A percentile compares a stretch with the other conserved stretches of the same genome.
These are phyloP conservation scores for Cataglyphis livida DNA, from an alignment of 2,888 invertebrate species.

Conservation along the genomic window DNA sequence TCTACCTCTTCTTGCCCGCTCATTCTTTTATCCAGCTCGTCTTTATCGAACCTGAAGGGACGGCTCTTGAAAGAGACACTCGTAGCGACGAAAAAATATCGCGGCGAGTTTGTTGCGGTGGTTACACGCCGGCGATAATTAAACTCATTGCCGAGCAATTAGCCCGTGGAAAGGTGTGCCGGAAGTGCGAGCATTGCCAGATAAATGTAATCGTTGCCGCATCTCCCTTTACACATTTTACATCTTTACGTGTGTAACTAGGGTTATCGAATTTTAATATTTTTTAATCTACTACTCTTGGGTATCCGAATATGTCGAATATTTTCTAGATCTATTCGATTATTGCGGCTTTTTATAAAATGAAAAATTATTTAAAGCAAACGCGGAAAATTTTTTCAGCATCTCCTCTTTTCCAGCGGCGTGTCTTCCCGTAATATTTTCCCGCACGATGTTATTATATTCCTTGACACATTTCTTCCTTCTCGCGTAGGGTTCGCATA, in stretches of 20 bases:
- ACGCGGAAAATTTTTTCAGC: not conserved
- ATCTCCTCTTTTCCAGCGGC: not conserved
- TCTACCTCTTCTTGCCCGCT: slow-evolving; percentile 45
- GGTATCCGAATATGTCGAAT: not conserved
- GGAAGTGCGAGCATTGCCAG: not conserved
- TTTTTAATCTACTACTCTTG: not conserved
- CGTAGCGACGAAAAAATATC: slow-evolving; percentile 45
- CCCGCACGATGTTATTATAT: not conserved
- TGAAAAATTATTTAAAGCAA: not conserved
- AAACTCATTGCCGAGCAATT: slow-evolving; percentile 36
- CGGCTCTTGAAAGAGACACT: slow-evolving; percentile 51
- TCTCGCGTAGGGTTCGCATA: slow-evolving; percentile 9
- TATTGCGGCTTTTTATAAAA: too few species aligned
- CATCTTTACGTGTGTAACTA: too few species aligned
- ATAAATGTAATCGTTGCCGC: not conserved
- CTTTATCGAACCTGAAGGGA: slow-evolving; percentile 36
- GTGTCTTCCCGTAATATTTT: not conserved
- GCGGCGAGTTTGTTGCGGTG: slow-evolving; percentile 18
- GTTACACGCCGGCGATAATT: slow-evolving; percentile 35
- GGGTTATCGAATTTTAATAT: not conserved
- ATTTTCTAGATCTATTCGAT: not conserved
- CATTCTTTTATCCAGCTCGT: slow-evolving; percentile 55
- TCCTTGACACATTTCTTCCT: not conserved
- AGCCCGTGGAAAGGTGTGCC: not conserved
- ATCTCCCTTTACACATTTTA: not conserved